Evolutionary conservation across 2,113 vertebrate genomes (phyloP), one percentile per base, ranked within the genome.

Genomic region (Equus przewalskii): DNA sequence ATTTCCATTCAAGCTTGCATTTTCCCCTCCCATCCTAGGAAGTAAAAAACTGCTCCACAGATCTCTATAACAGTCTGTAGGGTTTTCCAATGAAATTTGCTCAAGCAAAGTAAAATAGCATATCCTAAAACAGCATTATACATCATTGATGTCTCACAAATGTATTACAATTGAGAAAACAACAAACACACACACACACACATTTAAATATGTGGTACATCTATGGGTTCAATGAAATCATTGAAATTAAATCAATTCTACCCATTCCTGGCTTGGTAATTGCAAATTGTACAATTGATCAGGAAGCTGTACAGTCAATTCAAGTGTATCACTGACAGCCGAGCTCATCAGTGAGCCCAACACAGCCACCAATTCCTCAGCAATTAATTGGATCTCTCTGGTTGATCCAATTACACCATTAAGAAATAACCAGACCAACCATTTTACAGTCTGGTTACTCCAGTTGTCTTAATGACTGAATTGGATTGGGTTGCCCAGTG

Each of bases 391-490:
- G 51, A 98, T 85, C 87, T 97, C 82, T 96, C 92, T 94, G 80
- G 85, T 95, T 7, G 2, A 96, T 96, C 69, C 90, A 96, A 95
- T 97, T 92, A 95, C 26, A 94, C 67, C 80, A 97, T 96, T 92
- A 97, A 95, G 90, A 96, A 96, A 95, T 88, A 98, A 98, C 83
- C 90, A 97, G 94, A 94, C 75, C 75, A 96, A 94, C 79, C 88
- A 95, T 95, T 97, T 97, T 96, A 92, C 88, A 96, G 97, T 96
- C 97, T 97, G 90, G 70, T 96, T 97, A 91, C 72, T 94, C 80
- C 60, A 81, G 83, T 92, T 97, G 83, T 84, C 95, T 96, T 96
- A 89, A 96, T 84, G 79, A 94, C 70, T 92, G 83, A 94, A 95
- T 95, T 96, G 97, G 80, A 96, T 78, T 60, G 90, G 75, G 83